Evolutionary conservation across 1,140 invertebrate genomes (phyloP), one percentile per base, ranked within the genome.

Genomic region (Heliconius nattereri): DNA sequence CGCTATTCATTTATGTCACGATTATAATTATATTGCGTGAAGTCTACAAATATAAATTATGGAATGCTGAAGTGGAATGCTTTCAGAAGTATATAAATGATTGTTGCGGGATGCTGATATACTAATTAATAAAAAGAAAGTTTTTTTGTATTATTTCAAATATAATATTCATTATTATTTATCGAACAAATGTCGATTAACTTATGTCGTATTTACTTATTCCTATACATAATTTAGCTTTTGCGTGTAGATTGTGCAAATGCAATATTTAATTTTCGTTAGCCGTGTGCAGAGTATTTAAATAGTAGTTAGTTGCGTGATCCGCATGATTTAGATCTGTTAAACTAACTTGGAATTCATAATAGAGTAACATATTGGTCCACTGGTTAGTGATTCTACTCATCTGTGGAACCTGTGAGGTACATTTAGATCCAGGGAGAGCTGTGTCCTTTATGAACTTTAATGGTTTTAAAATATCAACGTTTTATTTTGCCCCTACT

Each of bases 301-400:
- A 66, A 29, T 66, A 66, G 60, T 66, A 66, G 60, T 29, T 66
- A 66, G 13, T 0, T 66, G 60, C 60, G 60, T 66, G 60, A 66
- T 66, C 60, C 60, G 60, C 60, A 66, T 66, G 60, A 11, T 66
- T 66, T 66, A 66, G 60, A n/a, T 66, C 60, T 66, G 60, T 66
- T 66, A 29, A 66, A 66, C 60, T 29, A 66, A 66, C 9, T 66
- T 66, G 26, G 60, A 66, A 60, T 66, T 66, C 26, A 29, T 66
- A 29, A 29, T 29, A 26, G 3, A 66, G 23, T 66, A 3, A 29
- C 13, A n/a, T 66, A 66, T 29, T 66, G 26, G 8, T 2, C 60
- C 11, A 26, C 7, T 66, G 23, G 60, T 29, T 29, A 16, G 60
- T 29, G 60, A 52, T 52, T 52, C 49, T 52, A 52, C 60, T 66